These are phyloP conservation scores for Synanthedon tipuliformis DNA, from an alignment of 2,888 invertebrate species.

Conservation along the genomic window DNA sequence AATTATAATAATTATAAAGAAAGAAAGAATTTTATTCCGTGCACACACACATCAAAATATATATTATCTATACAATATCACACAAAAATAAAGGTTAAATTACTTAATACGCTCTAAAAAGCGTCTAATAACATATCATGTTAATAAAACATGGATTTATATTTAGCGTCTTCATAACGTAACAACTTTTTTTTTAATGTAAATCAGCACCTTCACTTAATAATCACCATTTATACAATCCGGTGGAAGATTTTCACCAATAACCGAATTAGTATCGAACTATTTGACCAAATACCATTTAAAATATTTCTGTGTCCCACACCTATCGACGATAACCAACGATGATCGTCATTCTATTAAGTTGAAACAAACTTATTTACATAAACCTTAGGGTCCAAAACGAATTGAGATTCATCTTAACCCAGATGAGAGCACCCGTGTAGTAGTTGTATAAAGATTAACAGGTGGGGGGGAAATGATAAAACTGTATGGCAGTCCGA, in stretches of 20 bases:
- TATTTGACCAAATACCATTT: slow-evolving; percentile 1
- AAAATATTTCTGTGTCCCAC: not conserved
- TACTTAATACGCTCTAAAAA: too few species aligned
- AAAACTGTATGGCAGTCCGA: slow-evolving; percentile 54
- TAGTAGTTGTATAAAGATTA: slow-evolving; percentile 26
- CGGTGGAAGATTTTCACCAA: not conserved
- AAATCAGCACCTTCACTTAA: too few species aligned
- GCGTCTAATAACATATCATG: too few species aligned
- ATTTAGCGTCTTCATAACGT: too few species aligned
- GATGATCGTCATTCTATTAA: slow-evolving; percentile 3
- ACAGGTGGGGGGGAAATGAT: slow-evolving; percentile 51
- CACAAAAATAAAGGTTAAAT: too few species aligned
- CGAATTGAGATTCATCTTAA: slow-evolving; percentile 42
- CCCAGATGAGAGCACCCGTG: slow-evolving; percentile 37
- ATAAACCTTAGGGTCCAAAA: slow-evolving; percentile 41
- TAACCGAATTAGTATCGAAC: not conserved
- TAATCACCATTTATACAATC: too few species aligned
- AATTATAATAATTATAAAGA: too few species aligned
- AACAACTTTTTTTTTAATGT: too few species aligned
- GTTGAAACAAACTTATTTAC: slow-evolving; percentile 24
- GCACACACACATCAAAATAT: too few species aligned
- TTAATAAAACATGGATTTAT: too few species aligned
- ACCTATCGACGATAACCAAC: not conserved
- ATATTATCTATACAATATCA: too few species aligned
- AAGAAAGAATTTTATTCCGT: too few species aligned